phyloP scores from a whole-genome alignment of 1,140 invertebrate genomes.

The Rhynchophorus ferrugineus region DNA sequence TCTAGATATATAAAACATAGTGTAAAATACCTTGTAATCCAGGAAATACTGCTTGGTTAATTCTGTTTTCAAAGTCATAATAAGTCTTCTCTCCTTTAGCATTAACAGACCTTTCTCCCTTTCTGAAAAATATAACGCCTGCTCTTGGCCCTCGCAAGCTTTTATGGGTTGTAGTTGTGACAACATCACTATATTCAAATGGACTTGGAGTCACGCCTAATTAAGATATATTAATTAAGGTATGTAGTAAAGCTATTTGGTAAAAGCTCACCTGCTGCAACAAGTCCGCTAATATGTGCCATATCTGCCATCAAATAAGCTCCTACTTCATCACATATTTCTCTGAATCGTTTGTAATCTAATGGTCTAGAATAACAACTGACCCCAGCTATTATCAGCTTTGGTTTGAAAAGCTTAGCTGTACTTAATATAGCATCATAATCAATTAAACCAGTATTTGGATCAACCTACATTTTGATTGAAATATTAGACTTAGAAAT shows the following conservation, averaged over 20 bases:
- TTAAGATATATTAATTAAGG: neutral
- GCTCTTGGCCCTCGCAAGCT: slow-evolving; percentile 86
- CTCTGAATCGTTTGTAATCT: slow-evolving; percentile 80
- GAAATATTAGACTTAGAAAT: no score
- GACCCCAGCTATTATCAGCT: slow-evolving; percentile 89
- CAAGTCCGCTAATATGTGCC: slow-evolving; percentile 89
- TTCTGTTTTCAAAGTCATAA: slow-evolving; percentile 81
- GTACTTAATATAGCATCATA: slow-evolving; percentile 81
- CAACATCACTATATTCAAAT: slow-evolving; percentile 89
- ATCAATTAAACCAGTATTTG: slow-evolving; percentile 84
- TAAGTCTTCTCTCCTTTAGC: slow-evolving; percentile 71
- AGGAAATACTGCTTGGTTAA: slow-evolving; percentile 92
- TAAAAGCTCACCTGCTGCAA: slow-evolving; percentile 62
- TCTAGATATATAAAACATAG: neutral
- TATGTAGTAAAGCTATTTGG: neutral
- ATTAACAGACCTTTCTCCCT: slow-evolving; percentile 65
- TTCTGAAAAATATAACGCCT: slow-evolving; percentile 84
- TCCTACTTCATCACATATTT: slow-evolving; percentile 81
- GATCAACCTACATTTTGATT: slow-evolving; percentile 51
- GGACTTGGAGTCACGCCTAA: slow-evolving; percentile 75
- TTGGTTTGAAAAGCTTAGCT: slow-evolving; percentile 84
- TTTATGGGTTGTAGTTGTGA: slow-evolving; percentile 95
- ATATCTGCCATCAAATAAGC: slow-evolving; percentile 92
- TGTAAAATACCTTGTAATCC: slow-evolving; percentile 61
- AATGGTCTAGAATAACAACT: slow-evolving; percentile 81